phyloP scores from a whole-genome alignment of 1,140 invertebrate species.

The Bombus huntii region DNA sequence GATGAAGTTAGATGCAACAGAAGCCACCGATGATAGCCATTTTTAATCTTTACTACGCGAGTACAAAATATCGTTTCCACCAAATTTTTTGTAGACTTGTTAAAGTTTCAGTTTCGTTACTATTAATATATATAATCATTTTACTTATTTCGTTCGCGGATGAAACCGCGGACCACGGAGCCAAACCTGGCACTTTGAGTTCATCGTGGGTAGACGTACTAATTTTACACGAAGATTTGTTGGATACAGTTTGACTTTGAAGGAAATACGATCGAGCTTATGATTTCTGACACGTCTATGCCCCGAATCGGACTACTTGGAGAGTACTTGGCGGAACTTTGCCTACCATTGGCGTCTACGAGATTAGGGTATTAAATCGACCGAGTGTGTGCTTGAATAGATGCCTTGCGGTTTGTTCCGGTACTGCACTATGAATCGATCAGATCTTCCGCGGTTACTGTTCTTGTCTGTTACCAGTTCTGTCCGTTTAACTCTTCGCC shows the following conservation, averaged over 20 bases:
- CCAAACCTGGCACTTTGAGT: no score
- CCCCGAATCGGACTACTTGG: neutral
- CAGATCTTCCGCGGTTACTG: neutral
- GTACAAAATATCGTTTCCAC: neutral
- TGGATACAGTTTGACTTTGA: neutral
- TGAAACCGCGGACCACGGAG: fast-evolving
- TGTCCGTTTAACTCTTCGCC: neutral
- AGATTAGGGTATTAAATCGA: conserved; percentile 30
- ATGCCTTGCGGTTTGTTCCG: neutral
- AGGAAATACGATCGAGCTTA: neutral
- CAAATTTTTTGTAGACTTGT: neutral
- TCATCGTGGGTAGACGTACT: neutral
- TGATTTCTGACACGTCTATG: conserved; percentile 7
- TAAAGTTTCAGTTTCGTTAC: neutral
- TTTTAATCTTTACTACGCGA: neutral
- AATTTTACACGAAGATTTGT: neutral
- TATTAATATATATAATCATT: neutral
- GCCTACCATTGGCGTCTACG: neutral
- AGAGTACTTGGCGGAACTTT: conserved; percentile 16
- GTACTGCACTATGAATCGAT: neutral
- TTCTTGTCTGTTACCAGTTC: neutral
- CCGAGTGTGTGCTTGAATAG: neutral
- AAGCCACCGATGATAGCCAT: neutral
- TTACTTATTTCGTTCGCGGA: neutral
- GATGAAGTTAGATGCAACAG: neutral